Conservation (phyloP, 2,888 invertebrate genomes). For the Pinctada fucata region DNA sequence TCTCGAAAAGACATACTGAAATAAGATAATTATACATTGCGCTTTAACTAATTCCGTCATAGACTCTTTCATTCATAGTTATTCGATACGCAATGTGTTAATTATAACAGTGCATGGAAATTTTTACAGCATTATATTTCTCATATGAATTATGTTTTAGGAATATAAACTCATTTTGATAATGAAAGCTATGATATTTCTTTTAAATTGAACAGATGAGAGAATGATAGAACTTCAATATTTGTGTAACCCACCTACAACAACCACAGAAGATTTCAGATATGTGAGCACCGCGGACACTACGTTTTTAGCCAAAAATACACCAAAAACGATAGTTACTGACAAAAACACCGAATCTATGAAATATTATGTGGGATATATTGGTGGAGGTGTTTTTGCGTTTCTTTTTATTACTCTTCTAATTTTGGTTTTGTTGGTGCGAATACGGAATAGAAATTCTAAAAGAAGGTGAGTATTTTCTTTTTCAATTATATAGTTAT, state of each 20-base stretch:
- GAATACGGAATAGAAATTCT: neutral
- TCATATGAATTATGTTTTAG: no score
- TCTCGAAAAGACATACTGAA: no score
- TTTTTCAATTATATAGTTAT: no score
- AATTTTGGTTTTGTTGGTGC: neutral
- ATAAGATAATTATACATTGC: no score
- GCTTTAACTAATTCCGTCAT: no score
- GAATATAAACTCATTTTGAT: no score
- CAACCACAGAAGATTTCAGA: neutral
- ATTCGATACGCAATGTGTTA: no score
- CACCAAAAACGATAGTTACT: neutral
- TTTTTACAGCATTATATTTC: no score
- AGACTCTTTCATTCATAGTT: no score
- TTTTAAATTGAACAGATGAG: neutral
- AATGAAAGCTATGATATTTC: no score
- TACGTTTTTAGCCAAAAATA: no score
- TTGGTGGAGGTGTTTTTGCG: neutral
- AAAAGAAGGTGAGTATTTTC: neutral
- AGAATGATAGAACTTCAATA: neutral
- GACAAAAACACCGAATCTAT: neutral
- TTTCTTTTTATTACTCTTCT: neutral
- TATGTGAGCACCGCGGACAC: neutral
- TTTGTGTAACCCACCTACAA: neutral
- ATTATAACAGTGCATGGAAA: no score
- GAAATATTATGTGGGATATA: neutral